These are phyloP conservation scores for Xylocopa sonorina DNA, from an alignment of 1,140 invertebrate genomes.

Conservation along the genomic window DNA sequence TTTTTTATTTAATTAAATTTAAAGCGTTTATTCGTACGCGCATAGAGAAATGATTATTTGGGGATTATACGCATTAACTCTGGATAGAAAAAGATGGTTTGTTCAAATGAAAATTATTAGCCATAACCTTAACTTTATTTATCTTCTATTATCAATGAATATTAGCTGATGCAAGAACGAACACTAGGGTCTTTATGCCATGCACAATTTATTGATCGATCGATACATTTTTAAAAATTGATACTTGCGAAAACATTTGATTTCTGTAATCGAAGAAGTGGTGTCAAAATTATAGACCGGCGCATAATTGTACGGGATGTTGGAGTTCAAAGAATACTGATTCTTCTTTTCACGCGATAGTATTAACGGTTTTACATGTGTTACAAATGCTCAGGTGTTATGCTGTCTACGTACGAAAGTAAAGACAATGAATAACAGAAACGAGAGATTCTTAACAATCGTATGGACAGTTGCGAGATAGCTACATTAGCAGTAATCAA, in stretches of 20 bases:
- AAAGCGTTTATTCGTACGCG: neutral
- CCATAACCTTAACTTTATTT: neutral
- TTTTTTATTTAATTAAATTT: neutral
- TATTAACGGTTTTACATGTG: constrained; percentile 39
- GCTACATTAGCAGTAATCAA: constrained; percentile 44
- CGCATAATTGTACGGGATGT: constrained; percentile 55
- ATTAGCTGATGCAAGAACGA: neutral
- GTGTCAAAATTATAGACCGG: constrained; percentile 60
- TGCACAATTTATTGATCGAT: constrained; percentile 67
- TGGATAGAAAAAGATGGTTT: too few species aligned
- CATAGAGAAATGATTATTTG: neutral
- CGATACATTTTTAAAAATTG: constrained; percentile 68
- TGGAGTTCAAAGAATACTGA: constrained; percentile 61
- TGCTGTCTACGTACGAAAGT: constrained; percentile 28
- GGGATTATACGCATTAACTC: neutral
- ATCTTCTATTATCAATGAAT: neutral
- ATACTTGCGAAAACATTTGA: constrained; percentile 62
- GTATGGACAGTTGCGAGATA: constrained; percentile 42
- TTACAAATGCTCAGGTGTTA: constrained; percentile 45
- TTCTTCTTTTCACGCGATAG: constrained; percentile 17
- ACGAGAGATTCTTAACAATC: constrained; percentile 15
- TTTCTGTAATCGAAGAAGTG: constrained; percentile 62
- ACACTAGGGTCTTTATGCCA: constrained; percentile 46
- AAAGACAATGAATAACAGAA: neutral
- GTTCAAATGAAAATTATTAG: neutral